A percentile compares a stretch with the other conserved stretches of the same genome.
These are phyloP conservation scores for Chamaedrilus cognettii DNA, from an alignment of 2,888 invertebrate genomes.

Conservation along the genomic window DNA sequence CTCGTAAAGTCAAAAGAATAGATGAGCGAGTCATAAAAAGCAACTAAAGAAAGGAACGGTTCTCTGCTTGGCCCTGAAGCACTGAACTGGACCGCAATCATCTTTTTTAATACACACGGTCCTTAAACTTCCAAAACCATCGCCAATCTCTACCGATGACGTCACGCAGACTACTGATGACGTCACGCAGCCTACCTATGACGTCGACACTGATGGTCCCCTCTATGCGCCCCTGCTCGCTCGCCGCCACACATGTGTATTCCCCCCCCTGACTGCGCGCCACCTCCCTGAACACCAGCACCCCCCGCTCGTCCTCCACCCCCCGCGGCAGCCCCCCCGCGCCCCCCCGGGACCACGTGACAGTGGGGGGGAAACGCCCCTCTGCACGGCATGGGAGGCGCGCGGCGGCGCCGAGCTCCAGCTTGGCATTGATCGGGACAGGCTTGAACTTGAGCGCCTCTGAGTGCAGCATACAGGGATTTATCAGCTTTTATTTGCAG, in stretches of 20 bases:
- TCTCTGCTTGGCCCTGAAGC: too few species aligned
- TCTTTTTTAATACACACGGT: too few species aligned
- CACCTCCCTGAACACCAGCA: slow-evolving; percentile 65
- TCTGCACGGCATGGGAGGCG: slow-evolving; percentile 90
- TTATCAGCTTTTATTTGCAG: too few species aligned
- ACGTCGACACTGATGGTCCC: slow-evolving; percentile 82
- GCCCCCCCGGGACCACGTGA: slow-evolving; percentile 69
- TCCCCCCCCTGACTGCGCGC: slow-evolving; percentile 70
- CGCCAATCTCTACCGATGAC: too few species aligned
- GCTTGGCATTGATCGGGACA: slow-evolving; percentile 78
- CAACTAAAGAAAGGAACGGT: too few species aligned
- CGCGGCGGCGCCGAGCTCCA: slow-evolving; percentile 78
- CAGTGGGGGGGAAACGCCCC: slow-evolving; percentile 71
- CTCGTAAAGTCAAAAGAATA: too few species aligned
- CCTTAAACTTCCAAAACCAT: too few species aligned
- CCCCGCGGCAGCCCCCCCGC: slow-evolving; percentile 57
- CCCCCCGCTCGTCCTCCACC: slow-evolving; percentile 28
- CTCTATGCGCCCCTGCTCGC: slow-evolving; percentile 78
- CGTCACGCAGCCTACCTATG: slow-evolving; percentile 9
- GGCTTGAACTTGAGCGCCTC: slow-evolving; percentile 86
- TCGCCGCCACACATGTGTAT: slow-evolving; percentile 78
- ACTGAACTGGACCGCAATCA: too few species aligned
- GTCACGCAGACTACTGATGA: too few species aligned
- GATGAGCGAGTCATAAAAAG: too few species aligned
- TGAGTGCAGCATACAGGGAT: too few species aligned